Conservation (phyloP, 2,797 vertebrate genomes). For the Gymnoscopelus braueri region DNA sequence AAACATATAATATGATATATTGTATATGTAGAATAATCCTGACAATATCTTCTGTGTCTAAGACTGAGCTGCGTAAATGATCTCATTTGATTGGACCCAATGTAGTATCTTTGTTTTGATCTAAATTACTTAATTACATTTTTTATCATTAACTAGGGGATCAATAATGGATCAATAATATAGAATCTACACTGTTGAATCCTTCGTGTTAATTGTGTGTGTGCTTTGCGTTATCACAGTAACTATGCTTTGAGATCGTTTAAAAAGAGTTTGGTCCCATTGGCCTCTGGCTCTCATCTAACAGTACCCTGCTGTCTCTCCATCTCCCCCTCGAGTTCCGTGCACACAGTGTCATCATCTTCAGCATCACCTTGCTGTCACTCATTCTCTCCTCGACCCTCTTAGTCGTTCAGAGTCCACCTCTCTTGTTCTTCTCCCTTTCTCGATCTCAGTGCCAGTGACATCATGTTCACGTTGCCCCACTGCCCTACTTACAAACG, state of each 20-base stretch:
- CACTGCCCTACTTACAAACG: conserved; percentile 84
- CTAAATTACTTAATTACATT: not conserved
- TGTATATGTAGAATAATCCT: not conserved
- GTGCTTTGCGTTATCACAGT: not conserved
- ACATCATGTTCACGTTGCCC: conserved; percentile 77
- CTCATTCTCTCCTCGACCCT: conserved; percentile 33
- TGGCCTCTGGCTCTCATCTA: not conserved
- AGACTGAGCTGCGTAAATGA: not conserved
- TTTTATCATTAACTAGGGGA: not conserved
- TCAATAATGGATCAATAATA: not conserved
- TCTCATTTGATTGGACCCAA: conserved; percentile 15
- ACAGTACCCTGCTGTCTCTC: not conserved
- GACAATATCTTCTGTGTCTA: conserved; percentile 14
- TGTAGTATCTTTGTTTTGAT: conserved; percentile 7
- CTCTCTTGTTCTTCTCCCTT: conserved; percentile 60
- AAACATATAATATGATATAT: no score
- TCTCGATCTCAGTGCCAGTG: conserved; percentile 66
- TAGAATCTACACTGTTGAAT: not conserved
- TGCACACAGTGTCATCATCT: conserved; percentile 17
- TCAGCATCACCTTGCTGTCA: conserved; percentile 43
- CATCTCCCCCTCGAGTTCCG: conserved; percentile 7
- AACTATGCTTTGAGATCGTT: not conserved
- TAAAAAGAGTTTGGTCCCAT: not conserved
- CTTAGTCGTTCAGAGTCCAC: conserved; percentile 41
- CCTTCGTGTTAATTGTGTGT: not conserved